Conservation (phyloP, 2,113 vertebrate species). For the Nannospalax galili region DNA sequence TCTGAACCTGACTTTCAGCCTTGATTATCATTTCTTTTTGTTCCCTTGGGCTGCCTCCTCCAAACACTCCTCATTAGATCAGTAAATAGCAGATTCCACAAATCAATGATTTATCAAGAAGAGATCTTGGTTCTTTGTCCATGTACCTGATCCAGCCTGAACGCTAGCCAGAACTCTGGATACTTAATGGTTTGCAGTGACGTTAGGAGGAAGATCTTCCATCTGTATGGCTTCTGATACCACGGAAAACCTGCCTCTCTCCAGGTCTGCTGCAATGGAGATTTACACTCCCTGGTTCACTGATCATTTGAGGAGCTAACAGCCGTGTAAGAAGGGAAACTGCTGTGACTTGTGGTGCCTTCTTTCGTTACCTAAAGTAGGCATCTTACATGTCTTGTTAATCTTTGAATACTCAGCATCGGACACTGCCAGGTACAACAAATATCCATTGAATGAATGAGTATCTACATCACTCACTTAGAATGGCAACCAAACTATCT, state of each 20-base stretch:
- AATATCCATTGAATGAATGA: not conserved
- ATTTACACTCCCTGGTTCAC: not conserved
- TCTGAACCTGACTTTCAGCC: not conserved
- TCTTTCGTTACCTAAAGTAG: not conserved
- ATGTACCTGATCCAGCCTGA: not conserved
- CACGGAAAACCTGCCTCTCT: not conserved
- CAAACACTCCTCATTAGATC: not conserved
- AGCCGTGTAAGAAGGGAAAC: not conserved
- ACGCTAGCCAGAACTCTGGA: not conserved
- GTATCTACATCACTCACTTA: not conserved
- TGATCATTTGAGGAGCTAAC: not conserved
- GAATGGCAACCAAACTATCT: not conserved
- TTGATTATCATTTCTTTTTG: not conserved
- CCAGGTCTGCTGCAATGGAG: not conserved
- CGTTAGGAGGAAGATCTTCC: not conserved
- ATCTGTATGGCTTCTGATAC: not conserved
- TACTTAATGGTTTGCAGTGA: not conserved
- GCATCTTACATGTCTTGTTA: not conserved
- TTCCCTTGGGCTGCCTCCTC: not conserved
- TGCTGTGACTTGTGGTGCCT: not conserved
- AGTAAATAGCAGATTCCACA: not conserved
- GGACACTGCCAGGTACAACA: not conserved
- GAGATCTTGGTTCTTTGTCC: slow-evolving; percentile 28
- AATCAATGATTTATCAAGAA: not conserved
- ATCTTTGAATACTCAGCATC: not conserved